Percentiles rank a stretch among this genome's conserved stretches.
Conservation (phyloP, 2,888 invertebrate species). For the Plebejus melissa region DNA sequence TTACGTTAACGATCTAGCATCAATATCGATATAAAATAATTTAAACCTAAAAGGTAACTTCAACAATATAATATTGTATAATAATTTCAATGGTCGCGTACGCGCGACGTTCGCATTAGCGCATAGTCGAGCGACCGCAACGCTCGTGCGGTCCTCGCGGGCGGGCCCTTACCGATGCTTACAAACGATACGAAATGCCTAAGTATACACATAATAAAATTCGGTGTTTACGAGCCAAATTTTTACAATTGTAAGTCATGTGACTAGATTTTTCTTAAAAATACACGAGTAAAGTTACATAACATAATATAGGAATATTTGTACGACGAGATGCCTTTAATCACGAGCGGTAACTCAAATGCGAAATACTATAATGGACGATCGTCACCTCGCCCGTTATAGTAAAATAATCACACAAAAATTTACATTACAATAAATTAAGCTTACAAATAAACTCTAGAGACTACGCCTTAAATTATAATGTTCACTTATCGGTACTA, state of each 20-base stretch:
- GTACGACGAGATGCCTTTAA: constrained; percentile 79
- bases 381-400: constrained; percentile 52
- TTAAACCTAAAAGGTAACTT: constrained; percentile 77
- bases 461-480: constrained; percentile 50
- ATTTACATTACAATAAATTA: constrained; percentile 72
- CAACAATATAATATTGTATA: constrained; percentile 42
- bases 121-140: not conserved
- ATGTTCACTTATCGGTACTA: constrained; percentile 46
- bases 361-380: constrained; percentile 71
- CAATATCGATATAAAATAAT: constrained; percentile 67
- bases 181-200: constrained; percentile 49
- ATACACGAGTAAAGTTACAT: constrained; percentile 66
- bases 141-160: constrained; percentile 45
- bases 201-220: constrained; percentile 57
- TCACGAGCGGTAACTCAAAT: constrained; percentile 80
- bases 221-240: constrained; percentile 67
- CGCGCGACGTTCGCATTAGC: not conserved
- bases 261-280: constrained; percentile 78
- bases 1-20: constrained; percentile 65
- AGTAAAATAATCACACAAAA: constrained; percentile 74
- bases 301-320: constrained; percentile 74
- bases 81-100: not conserved
- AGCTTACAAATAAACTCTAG: constrained; percentile 53
- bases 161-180: constrained; percentile 20
- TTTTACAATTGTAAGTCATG: constrained; percentile 75